Conservation (phyloP, 1,140 invertebrate species). For the Drosophila persimilis region DNA sequence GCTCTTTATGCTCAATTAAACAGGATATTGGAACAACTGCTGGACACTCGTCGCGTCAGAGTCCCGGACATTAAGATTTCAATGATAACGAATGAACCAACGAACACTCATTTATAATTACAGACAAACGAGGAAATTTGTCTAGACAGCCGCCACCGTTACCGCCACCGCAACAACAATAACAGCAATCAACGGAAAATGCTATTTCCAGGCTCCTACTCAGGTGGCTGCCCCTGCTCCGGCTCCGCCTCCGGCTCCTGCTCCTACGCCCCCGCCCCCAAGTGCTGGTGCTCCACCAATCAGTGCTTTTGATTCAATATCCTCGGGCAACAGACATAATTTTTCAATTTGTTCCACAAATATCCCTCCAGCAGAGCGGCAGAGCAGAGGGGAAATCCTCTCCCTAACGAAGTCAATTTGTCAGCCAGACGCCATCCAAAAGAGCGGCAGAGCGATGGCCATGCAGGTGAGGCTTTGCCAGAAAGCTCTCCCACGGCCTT, state of each 20-base stretch:
- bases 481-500: too few species aligned
- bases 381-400: slow-evolving; percentile 15
- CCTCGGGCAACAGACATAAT: slow-evolving; percentile 50
- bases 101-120: slow-evolving; percentile 20
- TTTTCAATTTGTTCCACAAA: slow-evolving; percentile 73
- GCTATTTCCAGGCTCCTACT: slow-evolving; percentile 22
- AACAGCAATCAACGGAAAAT: slow-evolving; percentile 51
- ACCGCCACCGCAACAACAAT: slow-evolving; percentile 1
- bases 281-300: slow-evolving; percentile 40
- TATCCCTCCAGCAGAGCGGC: slow-evolving; percentile 32
- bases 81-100: slow-evolving; percentile 16
- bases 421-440: slow-evolving; percentile 51
- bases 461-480: slow-evolving; percentile 16
- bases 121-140: slow-evolving; percentile 57
- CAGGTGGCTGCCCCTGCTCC: background rate
- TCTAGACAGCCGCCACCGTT: slow-evolving; percentile 58
- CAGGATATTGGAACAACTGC: slow-evolving; percentile 64
- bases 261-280: background rate
- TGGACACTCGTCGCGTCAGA: slow-evolving; percentile 32
- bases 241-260: background rate
- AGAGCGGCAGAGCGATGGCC: slow-evolving; percentile 5
- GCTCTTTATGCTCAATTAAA: slow-evolving; percentile 59
- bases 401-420: slow-evolving; percentile 74
- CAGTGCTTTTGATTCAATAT: slow-evolving; percentile 54
- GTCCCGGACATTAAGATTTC: slow-evolving; percentile 51